Evolutionary conservation across 2,888 invertebrate genomes (phyloP).

Genomic region (Lottia gigantea): DNA sequence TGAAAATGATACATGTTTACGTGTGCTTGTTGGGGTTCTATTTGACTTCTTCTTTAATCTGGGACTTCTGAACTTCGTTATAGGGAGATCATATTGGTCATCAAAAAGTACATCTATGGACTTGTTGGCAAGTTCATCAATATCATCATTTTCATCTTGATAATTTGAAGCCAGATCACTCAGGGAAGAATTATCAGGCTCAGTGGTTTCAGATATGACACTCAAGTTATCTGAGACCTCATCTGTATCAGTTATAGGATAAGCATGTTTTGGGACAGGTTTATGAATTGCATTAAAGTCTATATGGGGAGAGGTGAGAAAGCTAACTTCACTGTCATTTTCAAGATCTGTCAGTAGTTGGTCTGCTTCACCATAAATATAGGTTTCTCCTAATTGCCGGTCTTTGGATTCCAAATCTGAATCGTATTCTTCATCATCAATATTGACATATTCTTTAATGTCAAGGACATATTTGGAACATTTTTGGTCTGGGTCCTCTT

Average conservation of each 20-base stretch:
- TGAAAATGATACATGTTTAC: too few species aligned
- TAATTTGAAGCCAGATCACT: constrained; percentile 15
- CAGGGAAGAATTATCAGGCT: constrained; percentile 33
- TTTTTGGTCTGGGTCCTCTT: constrained; percentile 8
- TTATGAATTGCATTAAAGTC: neutral
- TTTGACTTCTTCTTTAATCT: neutral
- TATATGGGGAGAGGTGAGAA: neutral
- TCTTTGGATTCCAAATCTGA: constrained; percentile 14
- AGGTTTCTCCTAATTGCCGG: neutral
- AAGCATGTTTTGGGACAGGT: constrained; percentile 14
- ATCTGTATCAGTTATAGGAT: constrained; percentile 11
- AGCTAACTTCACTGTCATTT: neutral
- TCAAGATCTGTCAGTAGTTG: constrained; percentile 15
- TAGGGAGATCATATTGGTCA: neutral
- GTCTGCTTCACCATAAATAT: constrained; percentile 18
- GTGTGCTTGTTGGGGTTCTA: too few species aligned
- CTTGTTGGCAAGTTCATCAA: constrained; percentile 17
- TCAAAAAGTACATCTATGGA: neutral
- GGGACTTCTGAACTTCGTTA: neutral
- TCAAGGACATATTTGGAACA: constrained; percentile 15
- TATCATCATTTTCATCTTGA: constrained; percentile 19
- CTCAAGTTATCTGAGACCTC: constrained; percentile 55
- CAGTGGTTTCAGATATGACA: constrained; percentile 56
- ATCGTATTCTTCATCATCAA: constrained; percentile 16
- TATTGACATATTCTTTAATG: constrained; percentile 9